Evolutionary conservation across 1,140 invertebrate species (phyloP).

Genomic region (Lepidurus couesii): DNA sequence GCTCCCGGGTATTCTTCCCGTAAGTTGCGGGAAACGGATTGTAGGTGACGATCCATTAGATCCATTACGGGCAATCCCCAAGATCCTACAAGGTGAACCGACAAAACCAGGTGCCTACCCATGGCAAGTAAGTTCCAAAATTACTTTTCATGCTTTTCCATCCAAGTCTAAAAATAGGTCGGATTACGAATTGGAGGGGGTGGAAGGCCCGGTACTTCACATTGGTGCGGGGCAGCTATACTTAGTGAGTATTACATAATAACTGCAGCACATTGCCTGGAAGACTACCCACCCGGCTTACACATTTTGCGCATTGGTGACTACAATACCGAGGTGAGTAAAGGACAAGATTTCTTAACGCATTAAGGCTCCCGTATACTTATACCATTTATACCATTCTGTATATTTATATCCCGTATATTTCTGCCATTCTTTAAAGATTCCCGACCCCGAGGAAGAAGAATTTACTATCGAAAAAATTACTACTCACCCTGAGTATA

Average conservation of each 20-base stretch:
- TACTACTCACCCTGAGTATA: conserved; percentile 60
- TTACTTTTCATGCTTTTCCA: background rate
- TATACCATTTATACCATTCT: too few relatives aligned
- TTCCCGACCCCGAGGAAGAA: conserved; percentile 58
- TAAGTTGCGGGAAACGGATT: conserved; percentile 36
- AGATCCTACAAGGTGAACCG: conserved; percentile 45
- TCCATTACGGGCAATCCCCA: conserved; percentile 33
- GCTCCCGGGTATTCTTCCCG: conserved; percentile 33
- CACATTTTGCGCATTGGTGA: conserved; percentile 65
- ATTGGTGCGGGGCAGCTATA: conserved; percentile 73
- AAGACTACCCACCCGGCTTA: conserved; percentile 58
- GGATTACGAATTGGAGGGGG: conserved; percentile 58
- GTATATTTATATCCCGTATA: too few relatives aligned
- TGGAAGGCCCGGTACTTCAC: conserved; percentile 48
- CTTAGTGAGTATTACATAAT: conserved; percentile 61
- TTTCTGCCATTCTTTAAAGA: conserved; percentile 40
- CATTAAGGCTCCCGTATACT: too few relatives aligned
- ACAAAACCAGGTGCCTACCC: conserved; percentile 58
- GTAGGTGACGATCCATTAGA: conserved; percentile 38
- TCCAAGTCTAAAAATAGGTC: conserved; percentile 51
- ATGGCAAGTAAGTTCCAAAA: conserved; percentile 58
- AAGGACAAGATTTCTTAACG: too few relatives aligned
- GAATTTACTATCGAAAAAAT: conserved; percentile 62
- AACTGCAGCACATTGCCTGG: conserved; percentile 73
- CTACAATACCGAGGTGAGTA: conserved; percentile 58